Evolutionary conservation across 2,888 invertebrate species (phyloP).

Genomic region (Zygothrica quintamaculata): DNA sequence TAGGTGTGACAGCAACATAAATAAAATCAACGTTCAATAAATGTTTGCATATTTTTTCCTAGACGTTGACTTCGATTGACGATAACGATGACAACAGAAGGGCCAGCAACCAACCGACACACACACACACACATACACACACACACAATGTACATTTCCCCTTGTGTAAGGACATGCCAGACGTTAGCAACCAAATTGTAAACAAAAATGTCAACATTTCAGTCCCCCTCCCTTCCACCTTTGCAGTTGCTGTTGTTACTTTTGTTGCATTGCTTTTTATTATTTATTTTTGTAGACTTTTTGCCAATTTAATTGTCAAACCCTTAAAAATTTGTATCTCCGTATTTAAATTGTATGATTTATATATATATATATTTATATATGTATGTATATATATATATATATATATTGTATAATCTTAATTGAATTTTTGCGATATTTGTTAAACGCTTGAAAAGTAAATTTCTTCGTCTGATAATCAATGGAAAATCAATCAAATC

Average conservation of each 20-base stretch:
- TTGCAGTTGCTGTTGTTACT: conserved; percentile 16
- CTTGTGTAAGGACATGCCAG: conserved; percentile 34
- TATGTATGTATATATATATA: conserved; percentile 17
- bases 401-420: conserved; percentile 24
- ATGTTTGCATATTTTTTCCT: conserved; percentile 79
- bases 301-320: conserved; percentile 40
- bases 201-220: conserved; percentile 56
- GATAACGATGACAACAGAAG: conserved; percentile 57
- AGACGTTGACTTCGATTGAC: conserved; percentile 68
- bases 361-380: conserved; percentile 23
- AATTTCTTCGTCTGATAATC: conserved; percentile 30
- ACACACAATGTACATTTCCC: too few relatives aligned
- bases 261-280: conserved; percentile 1
- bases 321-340: conserved; percentile 26
- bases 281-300: conserved; percentile 13
- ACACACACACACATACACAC: too few relatives aligned
- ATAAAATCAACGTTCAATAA: conserved; percentile 80
- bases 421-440: conserved; percentile 52
- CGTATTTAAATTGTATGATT: conserved; percentile 23
- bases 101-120: too few relatives aligned
- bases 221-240: too few relatives aligned
- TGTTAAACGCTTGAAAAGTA: conserved; percentile 32
- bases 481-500: conserved; percentile 35
- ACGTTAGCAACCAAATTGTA: conserved; percentile 57
- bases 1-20: conserved; percentile 61